Evolutionary conservation across 2,888 invertebrate species (phyloP), one percentile per base, ranked within the genome.

Genomic region (Pammene fasciana): DNA sequence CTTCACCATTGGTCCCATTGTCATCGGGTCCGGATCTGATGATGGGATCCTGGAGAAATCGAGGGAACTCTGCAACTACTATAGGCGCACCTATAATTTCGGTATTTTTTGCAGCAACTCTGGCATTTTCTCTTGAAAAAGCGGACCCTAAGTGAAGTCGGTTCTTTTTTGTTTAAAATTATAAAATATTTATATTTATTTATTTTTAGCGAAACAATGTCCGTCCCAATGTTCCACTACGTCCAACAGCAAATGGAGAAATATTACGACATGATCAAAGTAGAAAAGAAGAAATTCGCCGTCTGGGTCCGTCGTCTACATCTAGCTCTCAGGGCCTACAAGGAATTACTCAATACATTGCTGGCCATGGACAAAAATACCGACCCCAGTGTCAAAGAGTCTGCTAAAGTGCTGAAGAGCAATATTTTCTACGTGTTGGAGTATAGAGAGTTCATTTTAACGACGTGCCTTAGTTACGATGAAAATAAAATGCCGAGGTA

Each of bases 381-480:
- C 2, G 96, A 97, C 82, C 87, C 90, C 46, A 93, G 94, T 34
- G 95, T 98, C 0, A 93, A 94, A 75, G 96, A 96, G 66, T 96
- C 97, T 14, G 95, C 97, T 50, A 96, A 95, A 89, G 96, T 97
- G 78, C 95, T 99, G 75, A 96, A 98, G 88, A 96, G 97, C 86
- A 97, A 97, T 86, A 95, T 98, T 74, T 97, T 99, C 89, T 99
- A 99, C 89, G 96, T 98, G 56, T 93, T 97, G 77, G 99, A 99
- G 88, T 99, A 99, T 86, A 94, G 99, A 73, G 99, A 99, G 88
- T 95, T 98, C 75, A 94, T 98, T 80, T 90, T 98, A 68, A 94
- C 95, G 62, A 94, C 98, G 75, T 90, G 99, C 79, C 93, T 96
- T 75, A 95, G 95, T 79, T 99, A 96, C 89, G 96, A 98, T 82